These are phyloP conservation scores for Himalopsyche anomala DNA, from an alignment of 2,888 invertebrate genomes.

Conservation along the genomic window DNA sequence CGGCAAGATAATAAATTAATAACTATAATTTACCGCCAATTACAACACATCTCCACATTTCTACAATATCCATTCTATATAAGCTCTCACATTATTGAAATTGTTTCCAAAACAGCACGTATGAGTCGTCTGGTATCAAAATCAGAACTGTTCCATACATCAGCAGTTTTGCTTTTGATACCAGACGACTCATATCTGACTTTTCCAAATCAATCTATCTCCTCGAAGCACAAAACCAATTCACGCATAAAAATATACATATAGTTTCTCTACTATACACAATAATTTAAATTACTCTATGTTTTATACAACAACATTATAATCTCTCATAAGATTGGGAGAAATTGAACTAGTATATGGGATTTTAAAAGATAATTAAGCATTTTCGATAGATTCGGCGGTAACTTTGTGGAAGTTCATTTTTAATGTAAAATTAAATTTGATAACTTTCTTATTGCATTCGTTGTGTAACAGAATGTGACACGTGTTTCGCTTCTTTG, in stretches of 20 bases:
- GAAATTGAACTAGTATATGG: conserved; percentile 19
- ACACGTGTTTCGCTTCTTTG: too few species aligned
- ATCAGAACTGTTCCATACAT: too few species aligned
- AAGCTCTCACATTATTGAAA: conserved; percentile 7
- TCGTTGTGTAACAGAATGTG: too few species aligned
- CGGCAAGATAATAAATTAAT: background rate
- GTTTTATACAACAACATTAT: background rate
- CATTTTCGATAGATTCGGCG: too few species aligned
- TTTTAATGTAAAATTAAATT: too few species aligned
- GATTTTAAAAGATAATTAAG: background rate
- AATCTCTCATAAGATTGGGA: background rate
- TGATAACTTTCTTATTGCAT: too few species aligned
- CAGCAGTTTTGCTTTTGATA: too few species aligned
- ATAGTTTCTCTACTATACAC: background rate
- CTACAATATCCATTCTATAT: background rate
- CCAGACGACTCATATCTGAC: background rate
- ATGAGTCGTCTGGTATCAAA: too few species aligned
- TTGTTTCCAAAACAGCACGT: conserved; percentile 4
- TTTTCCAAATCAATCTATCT: background rate
- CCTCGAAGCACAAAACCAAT: too few species aligned
- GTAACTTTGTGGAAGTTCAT: too few species aligned
- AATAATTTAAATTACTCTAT: conserved; percentile 1
- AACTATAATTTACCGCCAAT: background rate
- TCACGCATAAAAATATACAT: too few species aligned
- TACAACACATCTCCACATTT: background rate